These are phyloP conservation scores for Entomyzon cyanotis DNA, from an alignment of 2,113 vertebrate species.

Conservation along the genomic window DNA sequence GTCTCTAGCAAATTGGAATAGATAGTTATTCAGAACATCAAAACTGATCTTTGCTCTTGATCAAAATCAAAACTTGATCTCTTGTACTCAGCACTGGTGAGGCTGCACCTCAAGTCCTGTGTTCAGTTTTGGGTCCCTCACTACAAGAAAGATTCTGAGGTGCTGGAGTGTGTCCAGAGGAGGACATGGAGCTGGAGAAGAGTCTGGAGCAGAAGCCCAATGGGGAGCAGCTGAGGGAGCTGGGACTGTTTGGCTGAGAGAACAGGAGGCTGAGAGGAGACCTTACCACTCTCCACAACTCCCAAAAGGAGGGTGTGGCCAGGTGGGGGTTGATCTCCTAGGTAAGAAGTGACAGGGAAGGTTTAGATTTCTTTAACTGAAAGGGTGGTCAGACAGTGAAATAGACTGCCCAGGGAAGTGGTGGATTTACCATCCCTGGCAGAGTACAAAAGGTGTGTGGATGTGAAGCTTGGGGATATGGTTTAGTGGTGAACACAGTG, in stretches of 20 bases:
- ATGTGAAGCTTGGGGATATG: background rate
- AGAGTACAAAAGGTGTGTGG: background rate
- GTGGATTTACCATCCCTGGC: background rate
- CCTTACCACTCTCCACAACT: background rate
- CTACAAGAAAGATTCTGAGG: background rate
- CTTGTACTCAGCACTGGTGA: background rate
- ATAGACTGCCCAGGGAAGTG: background rate
- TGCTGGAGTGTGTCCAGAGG: accelerated
- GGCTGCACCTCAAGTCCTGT: background rate
- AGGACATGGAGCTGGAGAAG: background rate
- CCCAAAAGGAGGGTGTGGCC: background rate
- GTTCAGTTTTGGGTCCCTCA: background rate
- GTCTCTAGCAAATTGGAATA: background rate
- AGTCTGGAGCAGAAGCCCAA: background rate
- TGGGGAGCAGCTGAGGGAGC: background rate
- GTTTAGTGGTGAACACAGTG: background rate
- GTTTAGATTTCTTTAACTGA: background rate
- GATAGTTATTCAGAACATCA: background rate
- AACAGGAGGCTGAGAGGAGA: background rate
- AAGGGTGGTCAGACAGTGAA: background rate
- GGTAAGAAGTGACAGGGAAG: background rate
- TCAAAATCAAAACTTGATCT: background rate
- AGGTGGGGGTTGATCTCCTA: accelerated
- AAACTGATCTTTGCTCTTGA: background rate
- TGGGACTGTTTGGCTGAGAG: background rate